Conservation (phyloP, 64 coral and sea anemone genomes). For the Montipora foliosa region DNA sequence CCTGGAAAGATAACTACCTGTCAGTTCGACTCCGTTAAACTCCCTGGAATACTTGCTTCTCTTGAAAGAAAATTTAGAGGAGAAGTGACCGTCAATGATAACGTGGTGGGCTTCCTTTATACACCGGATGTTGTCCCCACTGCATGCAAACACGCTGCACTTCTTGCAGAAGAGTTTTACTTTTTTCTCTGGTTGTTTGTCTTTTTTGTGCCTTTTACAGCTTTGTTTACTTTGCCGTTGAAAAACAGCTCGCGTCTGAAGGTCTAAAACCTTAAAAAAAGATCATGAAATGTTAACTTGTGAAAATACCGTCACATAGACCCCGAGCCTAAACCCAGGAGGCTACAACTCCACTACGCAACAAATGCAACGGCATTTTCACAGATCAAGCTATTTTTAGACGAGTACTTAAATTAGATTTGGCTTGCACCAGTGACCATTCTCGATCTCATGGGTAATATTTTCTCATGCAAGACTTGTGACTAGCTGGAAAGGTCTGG, state of each 20-base stretch:
- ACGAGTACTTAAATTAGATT: no score
- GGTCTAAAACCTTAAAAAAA: slow-evolving; percentile 13
- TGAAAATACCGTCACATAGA: no score
- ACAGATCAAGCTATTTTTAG: no score
- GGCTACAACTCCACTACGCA: no score
- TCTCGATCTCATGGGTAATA: no score
- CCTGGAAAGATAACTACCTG: slow-evolving; percentile 17
- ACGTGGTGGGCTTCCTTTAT: slow-evolving; percentile 48
- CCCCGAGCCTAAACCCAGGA: no score
- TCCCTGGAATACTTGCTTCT: slow-evolving; percentile 17
- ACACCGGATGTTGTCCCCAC: slow-evolving; percentile 18
- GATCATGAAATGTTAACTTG: not conserved
- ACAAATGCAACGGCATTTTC: no score
- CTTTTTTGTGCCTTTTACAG: not conserved
- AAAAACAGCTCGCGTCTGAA: slow-evolving; percentile 10
- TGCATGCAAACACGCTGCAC: slow-evolving; percentile 37
- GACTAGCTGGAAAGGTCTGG: no score
- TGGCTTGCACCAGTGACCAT: no score
- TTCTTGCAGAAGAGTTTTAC: slow-evolving; percentile 43
- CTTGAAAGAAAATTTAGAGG: slow-evolving; percentile 37
- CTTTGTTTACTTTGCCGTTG: slow-evolving; percentile 10
- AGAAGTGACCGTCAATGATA: slow-evolving; percentile 23
- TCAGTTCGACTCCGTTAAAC: slow-evolving; percentile 36
- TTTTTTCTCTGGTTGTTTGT: not conserved
- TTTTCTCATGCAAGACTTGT: no score